A percentile compares a stretch with the other conserved stretches of the same genome.
These are phyloP conservation scores for Pelodytes ibericus DNA, from an alignment of 2,797 vertebrate genomes.

Conservation along the genomic window DNA sequence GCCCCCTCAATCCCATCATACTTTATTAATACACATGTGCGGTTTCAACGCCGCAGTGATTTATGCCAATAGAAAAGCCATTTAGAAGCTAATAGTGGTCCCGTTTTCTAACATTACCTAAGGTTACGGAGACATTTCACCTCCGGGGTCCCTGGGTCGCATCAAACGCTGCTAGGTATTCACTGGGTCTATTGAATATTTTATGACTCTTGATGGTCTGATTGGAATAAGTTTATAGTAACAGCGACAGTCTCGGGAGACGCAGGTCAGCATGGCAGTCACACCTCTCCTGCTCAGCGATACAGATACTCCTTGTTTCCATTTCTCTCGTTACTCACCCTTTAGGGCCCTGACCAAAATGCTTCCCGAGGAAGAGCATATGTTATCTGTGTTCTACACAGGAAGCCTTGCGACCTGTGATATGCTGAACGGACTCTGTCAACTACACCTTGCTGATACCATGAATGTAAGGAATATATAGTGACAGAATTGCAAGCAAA, in stretches of 20 bases:
- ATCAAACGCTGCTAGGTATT: slow-evolving; percentile 31
- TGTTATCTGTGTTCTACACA: too few relatives aligned
- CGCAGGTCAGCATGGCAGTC: slow-evolving; percentile 62
- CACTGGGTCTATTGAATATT: slow-evolving; percentile 55
- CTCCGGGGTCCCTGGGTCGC: slow-evolving; percentile 60
- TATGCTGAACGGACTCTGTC: too few relatives aligned
- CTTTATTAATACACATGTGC: slow-evolving; percentile 45
- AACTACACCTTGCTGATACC: too few relatives aligned
- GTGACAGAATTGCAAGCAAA: too few relatives aligned
- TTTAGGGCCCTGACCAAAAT: slow-evolving; percentile 19
- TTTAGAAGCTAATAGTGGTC: slow-evolving; percentile 47
- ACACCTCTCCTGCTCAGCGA: slow-evolving; percentile 60
- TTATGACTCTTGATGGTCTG: slow-evolving; percentile 65
- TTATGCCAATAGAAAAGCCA: slow-evolving; percentile 51
- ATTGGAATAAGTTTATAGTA: slow-evolving; percentile 62
- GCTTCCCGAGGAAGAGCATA: too few relatives aligned
- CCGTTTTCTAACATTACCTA: slow-evolving; percentile 51
- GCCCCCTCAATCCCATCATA: slow-evolving; percentile 27
- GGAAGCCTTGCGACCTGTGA: too few relatives aligned
- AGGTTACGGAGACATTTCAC: slow-evolving; percentile 44
- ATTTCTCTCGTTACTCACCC: background rate
- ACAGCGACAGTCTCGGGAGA: slow-evolving; percentile 56
- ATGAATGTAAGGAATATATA: too few relatives aligned
- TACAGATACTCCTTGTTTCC: slow-evolving; percentile 55
- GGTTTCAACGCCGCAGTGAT: slow-evolving; percentile 41